A percentile compares a stretch with the other conserved stretches of the same genome.
phyloP scores from a whole-genome alignment of 2,113 vertebrate genomes.

The Paralichthys olivaceus region DNA sequence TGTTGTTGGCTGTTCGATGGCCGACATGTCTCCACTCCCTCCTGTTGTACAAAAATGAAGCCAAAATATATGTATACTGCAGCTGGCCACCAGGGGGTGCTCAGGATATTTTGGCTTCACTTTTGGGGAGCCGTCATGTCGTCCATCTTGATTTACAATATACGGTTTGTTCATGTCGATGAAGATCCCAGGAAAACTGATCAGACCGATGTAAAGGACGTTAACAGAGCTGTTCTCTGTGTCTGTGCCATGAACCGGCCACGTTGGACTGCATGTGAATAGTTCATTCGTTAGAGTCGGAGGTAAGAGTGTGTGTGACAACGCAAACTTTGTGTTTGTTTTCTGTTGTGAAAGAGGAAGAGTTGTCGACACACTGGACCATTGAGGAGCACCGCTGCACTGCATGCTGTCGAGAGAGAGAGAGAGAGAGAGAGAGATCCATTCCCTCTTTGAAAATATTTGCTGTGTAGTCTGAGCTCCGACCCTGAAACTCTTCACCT shows the following conservation, averaged over 20 bases:
- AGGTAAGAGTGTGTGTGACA: constrained; percentile 1
- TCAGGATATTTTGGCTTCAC: too few species aligned
- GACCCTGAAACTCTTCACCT: constrained; percentile 14
- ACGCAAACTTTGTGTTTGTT: not conserved
- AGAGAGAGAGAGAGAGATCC: too few species aligned
- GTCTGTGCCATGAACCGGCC: constrained; percentile 12
- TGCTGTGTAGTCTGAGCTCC: constrained; percentile 22
- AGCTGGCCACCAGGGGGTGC: too few species aligned
- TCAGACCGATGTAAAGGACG: not conserved
- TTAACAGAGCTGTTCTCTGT: not conserved
- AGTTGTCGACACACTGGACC: constrained; percentile 29
- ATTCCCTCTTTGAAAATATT: constrained; percentile 21
- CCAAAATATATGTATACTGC: too few species aligned
- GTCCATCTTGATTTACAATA: not conserved
- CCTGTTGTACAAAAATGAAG: too few species aligned
- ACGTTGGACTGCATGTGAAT: constrained; percentile 8
- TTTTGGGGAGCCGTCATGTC: too few species aligned
- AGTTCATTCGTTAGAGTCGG: not conserved
- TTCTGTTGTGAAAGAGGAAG: not conserved
- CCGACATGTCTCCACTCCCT: too few species aligned
- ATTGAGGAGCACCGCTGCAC: constrained; percentile 27
- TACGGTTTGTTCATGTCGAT: not conserved
- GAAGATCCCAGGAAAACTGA: constrained; percentile 9
- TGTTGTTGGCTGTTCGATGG: too few species aligned
- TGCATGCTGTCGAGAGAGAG: constrained; percentile 63